Percentiles rank a stretch among this genome's conserved stretches.
These are phyloP conservation scores for Villa cingulata DNA, from an alignment of 2,888 invertebrate species.

Conservation along the genomic window DNA sequence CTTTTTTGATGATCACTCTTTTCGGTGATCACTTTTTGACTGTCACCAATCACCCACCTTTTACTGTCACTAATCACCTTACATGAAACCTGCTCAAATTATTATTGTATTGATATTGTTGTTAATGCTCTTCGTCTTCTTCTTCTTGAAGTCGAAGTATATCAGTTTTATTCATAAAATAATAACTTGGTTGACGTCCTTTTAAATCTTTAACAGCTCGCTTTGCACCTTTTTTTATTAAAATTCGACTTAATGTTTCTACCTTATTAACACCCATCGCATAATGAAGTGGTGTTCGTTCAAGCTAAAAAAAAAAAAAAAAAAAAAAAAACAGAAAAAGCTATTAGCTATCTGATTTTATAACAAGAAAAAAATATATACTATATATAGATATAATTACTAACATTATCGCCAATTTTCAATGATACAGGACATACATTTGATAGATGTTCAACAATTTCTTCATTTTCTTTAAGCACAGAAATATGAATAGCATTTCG, in stretches of 20 bases:
- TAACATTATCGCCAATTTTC: constrained; percentile 70
- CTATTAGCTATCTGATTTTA: too few species aligned
- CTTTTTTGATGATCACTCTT: too few species aligned
- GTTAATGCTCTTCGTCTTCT: constrained; percentile 44
- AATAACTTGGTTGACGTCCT: constrained; percentile 79
- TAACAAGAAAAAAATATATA: too few species aligned
- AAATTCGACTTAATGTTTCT: constrained; percentile 62
- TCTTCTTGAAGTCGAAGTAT: constrained; percentile 73
- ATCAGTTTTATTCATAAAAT: constrained; percentile 85
- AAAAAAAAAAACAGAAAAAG: background rate
- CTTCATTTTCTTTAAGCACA: constrained; percentile 67
- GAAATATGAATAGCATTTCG: constrained; percentile 76
- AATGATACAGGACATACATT: constrained; percentile 58
- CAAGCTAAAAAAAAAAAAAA: constrained; percentile 45
- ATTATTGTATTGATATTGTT: background rate
- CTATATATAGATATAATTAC: background rate
- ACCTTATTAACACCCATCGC: constrained; percentile 81
- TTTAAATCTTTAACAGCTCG: constrained; percentile 74
- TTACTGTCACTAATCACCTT: too few species aligned
- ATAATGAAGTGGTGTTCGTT: constrained; percentile 77
- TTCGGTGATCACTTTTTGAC: too few species aligned
- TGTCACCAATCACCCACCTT: too few species aligned
- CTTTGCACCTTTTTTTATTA: constrained; percentile 72
- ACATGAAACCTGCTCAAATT: too few species aligned
- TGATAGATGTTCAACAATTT: constrained; percentile 65